Evolutionary conservation across 2,797 vertebrate genomes (phyloP).

Genomic region (Psittacula derbiana): DNA sequence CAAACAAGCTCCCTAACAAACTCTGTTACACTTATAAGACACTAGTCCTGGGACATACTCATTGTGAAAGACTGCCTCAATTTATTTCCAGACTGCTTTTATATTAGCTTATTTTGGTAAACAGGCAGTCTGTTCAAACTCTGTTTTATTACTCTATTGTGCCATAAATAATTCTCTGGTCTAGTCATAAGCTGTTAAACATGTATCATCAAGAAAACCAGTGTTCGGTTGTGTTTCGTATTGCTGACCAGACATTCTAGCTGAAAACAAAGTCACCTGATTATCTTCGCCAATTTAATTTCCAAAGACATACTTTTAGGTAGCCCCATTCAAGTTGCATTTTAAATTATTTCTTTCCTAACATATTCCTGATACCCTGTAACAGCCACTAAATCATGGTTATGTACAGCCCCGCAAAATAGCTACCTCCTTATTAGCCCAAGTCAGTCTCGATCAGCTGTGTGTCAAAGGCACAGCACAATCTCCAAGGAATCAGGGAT

Average conservation of each 20-base stretch:
- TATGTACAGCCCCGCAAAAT: background rate
- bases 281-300: background rate
- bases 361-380: background rate
- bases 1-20: background rate
- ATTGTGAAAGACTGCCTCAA: background rate
- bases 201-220: background rate
- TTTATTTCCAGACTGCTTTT: background rate
- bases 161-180: background rate
- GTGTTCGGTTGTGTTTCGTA: background rate
- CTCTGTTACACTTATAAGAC: background rate
- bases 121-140: background rate
- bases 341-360: background rate
- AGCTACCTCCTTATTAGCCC: background rate
- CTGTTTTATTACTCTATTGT: background rate
- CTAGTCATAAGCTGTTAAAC: background rate
- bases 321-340: background rate
- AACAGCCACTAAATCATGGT: background rate
- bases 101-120: background rate
- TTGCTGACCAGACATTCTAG: background rate
- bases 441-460: background rate
- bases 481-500: background rate
- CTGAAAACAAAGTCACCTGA: background rate
- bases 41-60: fast-evolving
- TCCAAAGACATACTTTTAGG: background rate
- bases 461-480: background rate